Evolutionary conservation across 2,888 invertebrate species (phyloP), one percentile per base, ranked within the genome.

Genomic region (Leptinotarsa haldemani): DNA sequence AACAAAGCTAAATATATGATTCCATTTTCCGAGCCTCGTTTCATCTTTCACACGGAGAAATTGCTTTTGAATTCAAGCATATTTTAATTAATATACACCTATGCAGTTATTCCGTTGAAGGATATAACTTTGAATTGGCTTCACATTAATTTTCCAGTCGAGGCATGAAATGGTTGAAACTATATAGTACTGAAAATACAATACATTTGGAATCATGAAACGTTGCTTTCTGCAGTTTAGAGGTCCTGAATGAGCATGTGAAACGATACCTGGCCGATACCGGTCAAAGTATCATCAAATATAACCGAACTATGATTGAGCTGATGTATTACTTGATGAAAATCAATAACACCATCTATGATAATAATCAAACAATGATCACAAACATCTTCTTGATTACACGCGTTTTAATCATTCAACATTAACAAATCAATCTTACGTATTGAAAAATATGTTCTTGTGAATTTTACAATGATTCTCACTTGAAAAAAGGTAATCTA

Each of bases 61-160:
- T 56, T 56, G 22, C 56, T 56, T 22, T 40, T 56, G 2, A 20
- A 22, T 56, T 56, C 22, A 15, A 56, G 56, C 56, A 25, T 25
- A 56, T 56, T 56, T 56, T 13, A 56, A 56, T 56, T 25, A 56
- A 22, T 56, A 56, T 22, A 22, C 22, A 56, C 56, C 13, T 22
- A 4, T 13, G 56, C 56, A 56, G 56, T 18, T 15, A 56, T 56
- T 56, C 4, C 22, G 56, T 56, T 56, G 15, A 25, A 22, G 3
- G 13, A 56, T 56, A 56, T 56, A 56, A 56, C 56, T 56, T 56
- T 15, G 22, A 56, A 56, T 56, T 56, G 56, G 56, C 56, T 25
- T 22, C 56, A 22, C 3, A 56, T 22, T 22, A 56, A 56, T 56
- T 56, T 56, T 56, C 56, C 25, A 56, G 22, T 56, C 56, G 22